A percentile compares a stretch with the other conserved stretches of the same genome.
Evolutionary conservation across 2,888 invertebrate genomes (phyloP).

Genomic region (Amitus sp.): DNA sequence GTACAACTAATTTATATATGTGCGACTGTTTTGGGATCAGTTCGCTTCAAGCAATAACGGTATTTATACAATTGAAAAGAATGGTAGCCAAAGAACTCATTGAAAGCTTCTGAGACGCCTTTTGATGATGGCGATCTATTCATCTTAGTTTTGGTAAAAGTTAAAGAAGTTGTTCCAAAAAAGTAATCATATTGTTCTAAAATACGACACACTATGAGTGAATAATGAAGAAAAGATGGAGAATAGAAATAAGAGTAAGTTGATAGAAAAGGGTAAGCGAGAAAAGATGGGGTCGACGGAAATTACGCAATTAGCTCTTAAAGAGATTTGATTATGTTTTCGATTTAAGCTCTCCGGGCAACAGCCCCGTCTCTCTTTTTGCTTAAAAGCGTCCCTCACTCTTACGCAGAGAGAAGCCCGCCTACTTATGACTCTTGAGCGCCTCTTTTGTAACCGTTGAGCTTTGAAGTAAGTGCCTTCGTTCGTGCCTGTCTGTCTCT

Average conservation of each 20-base stretch:
- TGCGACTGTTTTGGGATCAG: too few species aligned
- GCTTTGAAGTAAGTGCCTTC: constrained; percentile 28
- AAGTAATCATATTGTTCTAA: too few species aligned
- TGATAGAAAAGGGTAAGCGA: constrained; percentile 21
- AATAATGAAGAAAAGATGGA: not conserved
- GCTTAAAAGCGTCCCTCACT: constrained; percentile 27
- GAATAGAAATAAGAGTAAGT: constrained; percentile 14
- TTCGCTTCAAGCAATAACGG: too few species aligned
- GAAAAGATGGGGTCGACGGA: constrained; percentile 53
- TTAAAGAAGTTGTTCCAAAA: too few species aligned
- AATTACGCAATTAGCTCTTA: constrained; percentile 65
- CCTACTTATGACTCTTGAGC: constrained; percentile 17
- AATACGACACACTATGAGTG: too few species aligned
- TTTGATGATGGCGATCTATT: too few species aligned
- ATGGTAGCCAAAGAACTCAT: too few species aligned
- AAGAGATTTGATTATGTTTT: constrained; percentile 65
- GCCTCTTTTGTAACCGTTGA: constrained; percentile 22
- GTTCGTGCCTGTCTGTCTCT: constrained; percentile 22
- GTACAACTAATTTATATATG: too few species aligned
- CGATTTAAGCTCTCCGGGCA: constrained; percentile 57
- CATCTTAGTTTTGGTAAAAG: too few species aligned
- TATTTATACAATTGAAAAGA: too few species aligned
- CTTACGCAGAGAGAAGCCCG: constrained; percentile 11
- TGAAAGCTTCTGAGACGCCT: too few species aligned
- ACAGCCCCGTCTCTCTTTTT: constrained; percentile 28